Conservation (phyloP, 2,113 vertebrate species). For the Rhynchopsitta pachyrhyncha region DNA sequence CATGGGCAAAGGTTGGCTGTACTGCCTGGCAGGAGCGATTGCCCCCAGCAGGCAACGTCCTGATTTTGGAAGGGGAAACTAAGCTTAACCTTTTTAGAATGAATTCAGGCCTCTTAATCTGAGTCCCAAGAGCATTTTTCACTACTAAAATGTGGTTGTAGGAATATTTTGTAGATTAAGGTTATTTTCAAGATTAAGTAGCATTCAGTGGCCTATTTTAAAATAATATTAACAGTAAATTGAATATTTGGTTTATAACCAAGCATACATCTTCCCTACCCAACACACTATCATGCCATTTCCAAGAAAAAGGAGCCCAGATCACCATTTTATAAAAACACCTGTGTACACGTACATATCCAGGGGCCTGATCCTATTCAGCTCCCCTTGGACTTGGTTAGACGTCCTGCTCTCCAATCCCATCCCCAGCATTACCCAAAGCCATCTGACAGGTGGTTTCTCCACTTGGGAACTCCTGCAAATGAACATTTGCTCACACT, state of each 20-base stretch:
- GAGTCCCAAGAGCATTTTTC: not conserved
- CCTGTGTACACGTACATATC: rapidly evolving
- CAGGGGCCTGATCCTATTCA: not conserved
- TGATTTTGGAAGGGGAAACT: not conserved
- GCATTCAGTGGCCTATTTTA: not conserved
- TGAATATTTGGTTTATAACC: not conserved
- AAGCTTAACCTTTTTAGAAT: not conserved
- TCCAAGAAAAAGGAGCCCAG: not conserved
- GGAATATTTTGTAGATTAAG: not conserved
- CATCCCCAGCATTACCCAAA: not conserved
- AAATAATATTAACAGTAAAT: not conserved
- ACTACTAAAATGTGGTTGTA: not conserved
- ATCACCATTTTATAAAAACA: not conserved
- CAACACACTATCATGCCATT: not conserved
- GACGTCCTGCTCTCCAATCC: not conserved
- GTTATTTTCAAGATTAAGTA: not conserved
- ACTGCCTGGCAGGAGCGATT: rapidly evolving
- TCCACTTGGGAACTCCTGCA: not conserved
- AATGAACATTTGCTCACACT: not conserved
- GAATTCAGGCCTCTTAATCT: not conserved
- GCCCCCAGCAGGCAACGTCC: not conserved
- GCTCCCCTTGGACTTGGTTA: not conserved
- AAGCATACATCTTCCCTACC: not conserved
- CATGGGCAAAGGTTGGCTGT: too few relatives aligned
- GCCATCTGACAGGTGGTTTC: not conserved